These are phyloP conservation scores for Carcharodon carcharias DNA, from an alignment of 2,797 vertebrate species.

Conservation along the genomic window DNA sequence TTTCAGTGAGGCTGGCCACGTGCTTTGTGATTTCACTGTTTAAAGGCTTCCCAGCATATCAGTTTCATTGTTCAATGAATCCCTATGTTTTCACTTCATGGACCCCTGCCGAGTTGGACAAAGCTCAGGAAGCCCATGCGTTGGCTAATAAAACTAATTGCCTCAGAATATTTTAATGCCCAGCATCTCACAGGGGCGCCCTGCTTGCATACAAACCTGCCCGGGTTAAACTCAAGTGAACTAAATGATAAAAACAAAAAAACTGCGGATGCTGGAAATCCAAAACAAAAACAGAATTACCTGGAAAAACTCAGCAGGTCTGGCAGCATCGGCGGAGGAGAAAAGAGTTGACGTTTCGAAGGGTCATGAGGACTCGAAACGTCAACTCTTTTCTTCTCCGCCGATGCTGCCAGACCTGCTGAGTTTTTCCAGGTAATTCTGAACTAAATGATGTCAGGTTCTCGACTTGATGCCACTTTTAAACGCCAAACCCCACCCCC, in stretches of 20 bases:
- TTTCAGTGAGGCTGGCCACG: background rate
- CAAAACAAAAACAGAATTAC: no score
- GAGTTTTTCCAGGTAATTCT: no score
- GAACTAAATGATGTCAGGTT: background rate
- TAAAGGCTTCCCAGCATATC: background rate
- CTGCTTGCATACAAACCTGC: background rate
- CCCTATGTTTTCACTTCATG: background rate
- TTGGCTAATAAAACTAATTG: background rate
- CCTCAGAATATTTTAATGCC: background rate
- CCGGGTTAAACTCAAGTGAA: background rate
- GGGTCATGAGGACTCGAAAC: no score
- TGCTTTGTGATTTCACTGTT: background rate
- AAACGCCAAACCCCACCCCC: no score
- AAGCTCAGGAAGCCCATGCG: background rate
- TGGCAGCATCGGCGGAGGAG: no score
- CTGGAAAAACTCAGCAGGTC: no score
- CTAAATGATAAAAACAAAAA: no score
- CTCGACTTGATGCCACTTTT: background rate
- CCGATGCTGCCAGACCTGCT: no score
- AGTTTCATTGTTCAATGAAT: background rate
- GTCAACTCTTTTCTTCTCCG: no score
- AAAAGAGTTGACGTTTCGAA: no score
- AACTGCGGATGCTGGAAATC: no score
- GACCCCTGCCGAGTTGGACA: background rate
- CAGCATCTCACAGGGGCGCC: background rate